phyloP scores from a whole-genome alignment of 92 coral and sea anemone species.

The Umimayanthus kanabou region DNA sequence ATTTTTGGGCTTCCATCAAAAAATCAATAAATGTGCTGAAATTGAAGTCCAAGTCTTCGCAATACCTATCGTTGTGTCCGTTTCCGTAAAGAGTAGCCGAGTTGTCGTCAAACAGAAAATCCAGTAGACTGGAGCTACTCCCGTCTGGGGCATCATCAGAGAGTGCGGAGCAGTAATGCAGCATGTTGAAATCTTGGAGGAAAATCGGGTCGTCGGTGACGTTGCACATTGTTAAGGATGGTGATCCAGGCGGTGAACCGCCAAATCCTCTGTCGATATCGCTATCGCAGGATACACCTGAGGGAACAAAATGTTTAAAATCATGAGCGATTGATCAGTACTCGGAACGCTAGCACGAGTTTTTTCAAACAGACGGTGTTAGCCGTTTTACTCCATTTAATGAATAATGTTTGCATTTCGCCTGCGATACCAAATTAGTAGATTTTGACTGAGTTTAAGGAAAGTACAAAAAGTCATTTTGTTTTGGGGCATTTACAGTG shows the following conservation, averaged over 20 bases:
- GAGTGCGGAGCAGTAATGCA: neutral
- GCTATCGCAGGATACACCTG: constrained; percentile 1
- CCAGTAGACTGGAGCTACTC: neutral
- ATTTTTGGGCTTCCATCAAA: neutral
- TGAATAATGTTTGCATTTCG: no score
- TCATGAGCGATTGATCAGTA: no score
- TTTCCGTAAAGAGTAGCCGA: neutral
- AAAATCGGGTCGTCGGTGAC: neutral
- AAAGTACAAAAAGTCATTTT: no score
- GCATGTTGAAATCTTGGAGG: neutral
- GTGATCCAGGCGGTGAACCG: constrained; percentile 5
- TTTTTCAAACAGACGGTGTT: no score
- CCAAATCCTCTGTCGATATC: constrained; percentile 13
- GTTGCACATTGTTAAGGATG: neutral
- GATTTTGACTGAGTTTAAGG: no score
- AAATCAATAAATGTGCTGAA: neutral
- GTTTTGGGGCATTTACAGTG: no score
- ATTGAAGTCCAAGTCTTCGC: constrained; percentile 3
- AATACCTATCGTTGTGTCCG: neutral
- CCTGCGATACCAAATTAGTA: no score
- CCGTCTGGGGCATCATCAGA: neutral
- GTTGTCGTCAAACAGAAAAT: constrained; percentile 4
- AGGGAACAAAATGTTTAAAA: neutral
- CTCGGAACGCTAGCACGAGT: no score
- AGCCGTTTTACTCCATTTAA: no score